phyloP scores from a whole-genome alignment of 1,140 invertebrate species.

The Proales similis region DNA sequence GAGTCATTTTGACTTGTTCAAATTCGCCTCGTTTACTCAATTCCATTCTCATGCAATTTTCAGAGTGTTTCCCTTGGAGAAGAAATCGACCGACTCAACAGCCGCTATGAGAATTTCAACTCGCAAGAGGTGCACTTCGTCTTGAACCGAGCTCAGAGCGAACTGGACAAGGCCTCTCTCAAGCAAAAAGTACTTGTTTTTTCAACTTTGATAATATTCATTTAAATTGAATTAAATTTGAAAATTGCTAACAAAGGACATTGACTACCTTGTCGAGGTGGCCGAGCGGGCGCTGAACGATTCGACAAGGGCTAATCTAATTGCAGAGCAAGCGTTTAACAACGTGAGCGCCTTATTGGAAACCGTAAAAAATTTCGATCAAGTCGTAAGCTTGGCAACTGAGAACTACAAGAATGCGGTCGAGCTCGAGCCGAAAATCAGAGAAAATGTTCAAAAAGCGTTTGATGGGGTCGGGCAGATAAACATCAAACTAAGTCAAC shows the following conservation, averaged over 20 bases:
- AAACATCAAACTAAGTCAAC: too few relatives aligned
- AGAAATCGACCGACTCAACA: conserved; percentile 2
- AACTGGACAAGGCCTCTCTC: conserved; percentile 8
- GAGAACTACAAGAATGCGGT: conserved; percentile 5
- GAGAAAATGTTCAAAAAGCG: background rate
- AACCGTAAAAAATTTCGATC: conserved; percentile 25
- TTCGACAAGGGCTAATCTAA: conserved; percentile 1
- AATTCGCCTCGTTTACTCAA: too few relatives aligned
- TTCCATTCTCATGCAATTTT: background rate
- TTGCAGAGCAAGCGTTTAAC: background rate
- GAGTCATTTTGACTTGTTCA: too few relatives aligned
- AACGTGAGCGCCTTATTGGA: conserved; percentile 16
- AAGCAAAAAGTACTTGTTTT: too few relatives aligned
- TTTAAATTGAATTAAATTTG: too few relatives aligned
- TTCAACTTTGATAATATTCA: too few relatives aligned
- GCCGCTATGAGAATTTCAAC: conserved; percentile 1
- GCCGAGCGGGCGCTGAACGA: background rate
- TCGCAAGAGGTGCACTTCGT: background rate
- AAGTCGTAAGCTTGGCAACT: conserved; percentile 8
- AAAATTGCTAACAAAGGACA: too few relatives aligned
- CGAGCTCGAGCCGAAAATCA: background rate
- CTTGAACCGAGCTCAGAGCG: background rate
- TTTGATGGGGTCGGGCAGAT: background rate
- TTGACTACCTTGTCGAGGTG: conserved; percentile 14
- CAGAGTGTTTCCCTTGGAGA: conserved; percentile 11